phyloP scores from a whole-genome alignment of 2,888 invertebrate species.

The Aspidiotus rigidus region DNA sequence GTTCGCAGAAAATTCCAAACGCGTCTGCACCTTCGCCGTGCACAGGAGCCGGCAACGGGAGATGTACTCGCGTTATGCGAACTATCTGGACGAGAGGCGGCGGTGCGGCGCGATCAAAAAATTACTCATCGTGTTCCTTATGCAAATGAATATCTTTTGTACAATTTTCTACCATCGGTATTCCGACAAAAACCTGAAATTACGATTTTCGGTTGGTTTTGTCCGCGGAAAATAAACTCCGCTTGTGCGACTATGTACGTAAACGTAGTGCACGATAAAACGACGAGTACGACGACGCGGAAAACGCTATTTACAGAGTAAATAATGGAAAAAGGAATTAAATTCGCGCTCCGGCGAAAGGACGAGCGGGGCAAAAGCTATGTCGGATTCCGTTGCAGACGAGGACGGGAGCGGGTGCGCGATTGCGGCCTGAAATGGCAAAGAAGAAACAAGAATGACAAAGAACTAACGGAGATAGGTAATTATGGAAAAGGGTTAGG shows the following conservation, averaged over 20 bases:
- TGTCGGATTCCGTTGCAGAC: neutral
- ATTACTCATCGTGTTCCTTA: conserved; percentile 14
- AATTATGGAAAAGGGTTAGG: conserved; percentile 31
- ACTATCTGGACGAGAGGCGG: no score
- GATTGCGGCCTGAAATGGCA: conserved; percentile 32
- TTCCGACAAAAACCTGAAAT: conserved; percentile 29
- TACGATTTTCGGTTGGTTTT: conserved; percentile 31
- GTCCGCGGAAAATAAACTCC: conserved; percentile 32
- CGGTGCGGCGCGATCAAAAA: conserved; percentile 18
- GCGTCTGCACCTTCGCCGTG: no score
- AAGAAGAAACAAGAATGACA: conserved; percentile 33
- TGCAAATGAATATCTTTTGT: conserved; percentile 32
- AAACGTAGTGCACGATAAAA: no score
- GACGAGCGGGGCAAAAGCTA: conserved; percentile 14
- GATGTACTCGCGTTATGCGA: no score
- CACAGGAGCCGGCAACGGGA: no score
- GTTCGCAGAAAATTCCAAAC: no score
- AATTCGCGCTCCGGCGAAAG: neutral
- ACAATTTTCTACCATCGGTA: conserved; percentile 2
- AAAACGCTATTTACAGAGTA: conserved; percentile 32
- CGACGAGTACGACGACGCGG: conserved; percentile 17
- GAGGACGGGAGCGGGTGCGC: conserved; percentile 5
- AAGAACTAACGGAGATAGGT: conserved; percentile 30
- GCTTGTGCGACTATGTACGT: neutral
- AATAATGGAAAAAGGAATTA: conserved; percentile 34